Base-by-base conservation (phyloP, 92 coral and sea anemone genomes). In the Porites lobata region DNA sequence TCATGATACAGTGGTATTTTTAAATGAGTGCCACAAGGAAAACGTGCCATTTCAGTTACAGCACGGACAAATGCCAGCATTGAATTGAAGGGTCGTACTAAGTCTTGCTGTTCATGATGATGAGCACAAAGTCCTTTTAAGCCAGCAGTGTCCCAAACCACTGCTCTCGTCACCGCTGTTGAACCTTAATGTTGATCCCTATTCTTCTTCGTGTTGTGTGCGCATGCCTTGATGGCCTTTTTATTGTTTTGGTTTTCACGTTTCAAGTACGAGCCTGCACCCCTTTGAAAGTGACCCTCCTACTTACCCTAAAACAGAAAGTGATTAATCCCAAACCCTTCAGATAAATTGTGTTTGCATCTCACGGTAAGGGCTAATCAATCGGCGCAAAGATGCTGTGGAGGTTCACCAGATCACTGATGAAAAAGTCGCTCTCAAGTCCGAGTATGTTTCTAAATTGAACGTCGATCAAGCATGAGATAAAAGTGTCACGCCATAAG, bases 91-190 rank as follows among this genome's bases (percentile, higher is more conserved):
- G 99, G 99, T 9, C 78, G 87, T 3, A 26, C 47, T 96, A 22
- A 22, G 24, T n/a, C 78, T 95, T 13, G 92, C 94, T 14, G 86
- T 96, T 17, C 85, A 92, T 22, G 87, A 94, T 9, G 22, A 65
- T 8, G 75, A 79, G n/a, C 89, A 93, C 17, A 76, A 72, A 69
- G 70, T 92, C 68, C 78, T 65, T 56, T 96, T 98, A 98, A 87
- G 73, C 52, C 76, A 89, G 63, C 85, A 85, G 90, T 92, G 94
- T 78, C 94, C 95, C 29, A 95, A 96, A 77, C 98, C 99, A 19
- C 84, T 96, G 59, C 95, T 96, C 87, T 91, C 97, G 2, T 92
- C 98, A 29, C 98, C 94, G 5, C 53, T 93, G 62, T 84, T 87
- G 80, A 91, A 83, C 10, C 85, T 79, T 26, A 43, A 32, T 54